A percentile compares a stretch with the other conserved stretches of the same genome.
Evolutionary conservation across 37 sponge, comb jelly and placozoan genomes (phyloP).

Genomic region (Amphimedon queenslandica): DNA sequence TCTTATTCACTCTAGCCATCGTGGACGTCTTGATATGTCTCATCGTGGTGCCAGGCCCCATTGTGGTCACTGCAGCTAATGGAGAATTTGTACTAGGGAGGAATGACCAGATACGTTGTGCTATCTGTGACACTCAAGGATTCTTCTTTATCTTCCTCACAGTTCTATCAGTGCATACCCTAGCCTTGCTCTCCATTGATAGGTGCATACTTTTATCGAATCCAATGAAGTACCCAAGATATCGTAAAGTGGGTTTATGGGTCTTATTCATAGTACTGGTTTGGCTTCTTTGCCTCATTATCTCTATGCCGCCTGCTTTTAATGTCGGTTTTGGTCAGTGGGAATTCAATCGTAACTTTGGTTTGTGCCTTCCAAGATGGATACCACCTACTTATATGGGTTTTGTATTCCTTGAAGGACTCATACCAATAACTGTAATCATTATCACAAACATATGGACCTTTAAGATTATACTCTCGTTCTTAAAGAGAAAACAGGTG

Average conservation of each 20-base stretch:
- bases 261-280: constrained; percentile 19
- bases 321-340: constrained; percentile 64
- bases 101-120: constrained; percentile 48
- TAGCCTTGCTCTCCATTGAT: constrained; percentile 63
- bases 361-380: constrained; percentile 59
- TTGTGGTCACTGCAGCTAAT: neutral
- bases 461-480: constrained; percentile 35
- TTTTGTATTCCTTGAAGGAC: constrained; percentile 24
- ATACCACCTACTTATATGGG: constrained; percentile 24
- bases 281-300: constrained; percentile 20
- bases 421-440: constrained; percentile 52
- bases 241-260: constrained; percentile 19
- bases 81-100: constrained; percentile 39
- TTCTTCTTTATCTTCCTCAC: constrained; percentile 48
- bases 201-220: constrained; percentile 48
- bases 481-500: constrained; percentile 28
- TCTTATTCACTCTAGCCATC: constrained; percentile 50
- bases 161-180: constrained; percentile 43
- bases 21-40: constrained; percentile 35
- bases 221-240: constrained; percentile 52
- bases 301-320: constrained; percentile 30
- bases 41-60: constrained; percentile 16
- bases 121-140: constrained; percentile 33
- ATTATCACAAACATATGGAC: constrained; percentile 53
- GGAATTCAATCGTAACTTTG: constrained; percentile 68